Evolutionary conservation across 1,140 invertebrate species (phyloP), one percentile per base, ranked within the genome.

Genomic region (Nymphalis io): DNA sequence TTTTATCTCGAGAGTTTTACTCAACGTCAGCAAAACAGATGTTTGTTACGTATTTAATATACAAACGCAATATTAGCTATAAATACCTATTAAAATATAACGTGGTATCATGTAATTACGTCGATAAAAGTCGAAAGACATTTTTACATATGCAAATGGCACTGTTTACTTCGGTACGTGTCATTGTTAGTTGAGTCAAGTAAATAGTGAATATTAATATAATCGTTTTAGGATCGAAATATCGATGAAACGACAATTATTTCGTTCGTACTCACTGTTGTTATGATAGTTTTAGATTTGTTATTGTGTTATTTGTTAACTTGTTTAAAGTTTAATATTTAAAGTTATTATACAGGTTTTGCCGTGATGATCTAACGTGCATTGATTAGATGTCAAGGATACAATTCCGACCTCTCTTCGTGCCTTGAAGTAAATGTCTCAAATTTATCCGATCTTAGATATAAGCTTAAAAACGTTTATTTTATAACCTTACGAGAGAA

Each of bases 301-400:
- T 58, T 40, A 2, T 57, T 27, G 42, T 6, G 46, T 33, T 61
- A 20, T 66, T 40, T 40, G 18, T 38, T 21, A 42, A 42, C 21
- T 23, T 42, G 27, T 33, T 67, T 59, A 68, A 58, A n/a, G n/a
- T n/a, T n/a, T n/a, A n/a, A 61, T 77, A 78, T 78, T 78, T 70
- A 39, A 67, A 76, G 70, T 72, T 77, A 77, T 70, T 27, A 72
- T 62, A 85, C 84, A 76, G 79, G 81, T 83, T 85, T 74, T 76
- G n/a, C 70, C 74, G 60, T 44, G 86, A 87, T 87, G 86, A 88
- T 85, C 84, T 88, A 88, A 88, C 73, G 64, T 82, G 83, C 80
- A 85, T 84, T 81, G 72, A 85, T 85, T 86, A 84, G 60, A 67
- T 76, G 61, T 70, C 80, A 82, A 83, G 77, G 78, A 82, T 74